These are phyloP conservation scores for Euleptes europaea DNA, from an alignment of 2,113 vertebrate genomes.

Conservation along the genomic window DNA sequence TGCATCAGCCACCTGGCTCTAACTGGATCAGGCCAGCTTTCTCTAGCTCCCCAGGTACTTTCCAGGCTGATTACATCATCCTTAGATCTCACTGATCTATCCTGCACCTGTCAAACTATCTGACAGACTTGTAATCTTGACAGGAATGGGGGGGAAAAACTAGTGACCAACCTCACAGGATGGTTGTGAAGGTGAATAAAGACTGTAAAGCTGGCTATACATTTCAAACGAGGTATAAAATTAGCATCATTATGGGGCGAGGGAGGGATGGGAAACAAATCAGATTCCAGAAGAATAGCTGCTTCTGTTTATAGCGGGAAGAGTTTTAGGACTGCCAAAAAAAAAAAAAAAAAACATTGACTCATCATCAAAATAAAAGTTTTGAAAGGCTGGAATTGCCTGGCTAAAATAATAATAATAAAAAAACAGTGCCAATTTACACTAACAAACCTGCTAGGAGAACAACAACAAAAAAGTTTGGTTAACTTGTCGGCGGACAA, in stretches of 20 bases:
- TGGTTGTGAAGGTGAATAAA: neutral
- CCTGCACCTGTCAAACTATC: too few relatives aligned
- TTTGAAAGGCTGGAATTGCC: neutral
- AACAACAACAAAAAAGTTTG: neutral
- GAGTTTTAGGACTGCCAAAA: neutral
- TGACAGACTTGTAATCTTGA: too few relatives aligned
- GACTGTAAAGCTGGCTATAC: neutral
- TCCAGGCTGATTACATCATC: too few relatives aligned
- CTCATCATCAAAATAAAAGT: neutral
- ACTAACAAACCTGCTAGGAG: constrained; percentile 12
- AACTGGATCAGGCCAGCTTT: too few relatives aligned
- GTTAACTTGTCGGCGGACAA: neutral
- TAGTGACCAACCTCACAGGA: neutral
- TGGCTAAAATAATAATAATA: neutral
- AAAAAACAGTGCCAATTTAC: neutral
- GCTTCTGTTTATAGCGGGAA: neutral
- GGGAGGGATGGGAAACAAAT: neutral
- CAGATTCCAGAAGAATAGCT: neutral
- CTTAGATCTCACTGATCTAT: too few relatives aligned
- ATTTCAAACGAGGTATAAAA: neutral
- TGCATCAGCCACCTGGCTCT: too few relatives aligned
- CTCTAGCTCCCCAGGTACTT: too few relatives aligned
- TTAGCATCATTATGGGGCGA: neutral
- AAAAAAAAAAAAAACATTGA: neutral
- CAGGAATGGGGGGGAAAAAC: neutral